Evolutionary conservation across 1,140 invertebrate species (phyloP).

Genomic region (Pantala flavescens): DNA sequence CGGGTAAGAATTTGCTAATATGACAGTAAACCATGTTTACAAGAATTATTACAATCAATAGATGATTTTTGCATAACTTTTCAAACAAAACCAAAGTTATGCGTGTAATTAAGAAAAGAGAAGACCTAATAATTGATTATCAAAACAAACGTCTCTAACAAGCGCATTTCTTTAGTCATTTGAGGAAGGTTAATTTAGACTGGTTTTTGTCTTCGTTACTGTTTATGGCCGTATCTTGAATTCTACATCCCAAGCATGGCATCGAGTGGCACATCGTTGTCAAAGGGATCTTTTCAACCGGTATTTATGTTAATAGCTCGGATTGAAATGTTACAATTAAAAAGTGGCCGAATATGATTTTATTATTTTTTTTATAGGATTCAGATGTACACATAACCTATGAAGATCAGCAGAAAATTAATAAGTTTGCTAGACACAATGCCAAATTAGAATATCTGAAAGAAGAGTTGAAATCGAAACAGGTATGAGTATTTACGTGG

Average conservation of each 20-base stretch:
- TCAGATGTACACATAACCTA: constrained; percentile 87
- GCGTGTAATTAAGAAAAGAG: background rate
- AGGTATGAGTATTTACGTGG: constrained; percentile 39
- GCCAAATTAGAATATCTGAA: constrained; percentile 83
- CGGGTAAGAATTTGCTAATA: no score
- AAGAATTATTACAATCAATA: no score
- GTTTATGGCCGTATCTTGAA: no score
- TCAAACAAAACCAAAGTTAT: background rate
- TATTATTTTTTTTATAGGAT: constrained; percentile 38
- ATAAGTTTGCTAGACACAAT: constrained; percentile 89
- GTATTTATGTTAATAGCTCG: background rate
- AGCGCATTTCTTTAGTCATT: background rate
- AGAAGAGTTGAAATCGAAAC: constrained; percentile 78
- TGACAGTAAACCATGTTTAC: no score
- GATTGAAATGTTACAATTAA: background rate
- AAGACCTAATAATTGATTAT: background rate
- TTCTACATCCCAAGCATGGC: background rate
- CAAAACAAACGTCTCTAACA: background rate
- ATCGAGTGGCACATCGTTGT: background rate
- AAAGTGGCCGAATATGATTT: background rate
- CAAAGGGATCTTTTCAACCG: background rate
- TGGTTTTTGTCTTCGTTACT: no score
- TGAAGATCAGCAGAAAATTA: constrained; percentile 97
- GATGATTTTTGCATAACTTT: no score
- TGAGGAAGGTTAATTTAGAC: background rate